phyloP scores from a whole-genome alignment of 2,888 invertebrate species.

The Callosobruchus maculatus region DNA sequence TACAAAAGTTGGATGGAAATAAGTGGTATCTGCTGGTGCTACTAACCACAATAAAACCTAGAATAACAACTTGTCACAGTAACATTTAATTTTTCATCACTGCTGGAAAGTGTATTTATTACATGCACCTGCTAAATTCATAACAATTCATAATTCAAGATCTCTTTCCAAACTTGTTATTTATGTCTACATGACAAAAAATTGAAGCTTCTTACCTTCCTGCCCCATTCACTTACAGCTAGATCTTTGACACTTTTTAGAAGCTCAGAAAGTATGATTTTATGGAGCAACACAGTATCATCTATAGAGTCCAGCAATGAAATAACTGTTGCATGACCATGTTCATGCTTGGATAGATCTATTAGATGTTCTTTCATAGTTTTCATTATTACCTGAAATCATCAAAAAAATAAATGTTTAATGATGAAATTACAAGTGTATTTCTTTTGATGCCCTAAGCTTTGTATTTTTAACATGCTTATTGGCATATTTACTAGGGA shows the following conservation, averaged over 20 bases:
- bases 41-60: conserved; percentile 79
- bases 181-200: too few relatives aligned
- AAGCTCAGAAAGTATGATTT: conserved; percentile 71
- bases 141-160: background rate
- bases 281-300: conserved; percentile 87
- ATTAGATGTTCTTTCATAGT: conserved; percentile 79
- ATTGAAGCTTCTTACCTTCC: conserved; percentile 62
- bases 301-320: conserved; percentile 86
- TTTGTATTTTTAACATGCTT: too few relatives aligned
- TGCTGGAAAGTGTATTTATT: too few relatives aligned
- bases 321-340: conserved; percentile 79
- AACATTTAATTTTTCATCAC: too few relatives aligned
- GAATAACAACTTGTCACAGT: conserved; percentile 18
- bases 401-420: conserved; percentile 6
- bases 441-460: too few relatives aligned
- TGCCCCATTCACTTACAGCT: conserved; percentile 75
- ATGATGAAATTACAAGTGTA: too few relatives aligned
- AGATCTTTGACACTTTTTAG: conserved; percentile 65
- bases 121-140: too few relatives aligned
- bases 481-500: too few relatives aligned
- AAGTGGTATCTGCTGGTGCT: conserved; percentile 72
- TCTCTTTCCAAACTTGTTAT: too few relatives aligned
- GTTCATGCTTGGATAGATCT: conserved; percentile 79
- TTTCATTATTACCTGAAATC: conserved; percentile 73
- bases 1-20: conserved; percentile 80